phyloP scores from a whole-genome alignment of 2,797 vertebrate species.

The Propithecus deckenii region DNA sequence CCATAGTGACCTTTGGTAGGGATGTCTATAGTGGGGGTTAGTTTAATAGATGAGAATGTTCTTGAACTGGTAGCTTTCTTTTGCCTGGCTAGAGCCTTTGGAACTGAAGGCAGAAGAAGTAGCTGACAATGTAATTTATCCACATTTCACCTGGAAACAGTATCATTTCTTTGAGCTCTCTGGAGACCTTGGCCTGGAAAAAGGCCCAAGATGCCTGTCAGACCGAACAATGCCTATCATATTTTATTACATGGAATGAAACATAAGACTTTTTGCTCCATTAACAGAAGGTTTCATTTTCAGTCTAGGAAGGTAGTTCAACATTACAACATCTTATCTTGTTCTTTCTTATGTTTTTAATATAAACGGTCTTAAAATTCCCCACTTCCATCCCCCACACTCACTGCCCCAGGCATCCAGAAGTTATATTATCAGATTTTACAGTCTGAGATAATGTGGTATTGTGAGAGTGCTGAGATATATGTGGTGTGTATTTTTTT shows the following conservation, averaged over 20 bases:
- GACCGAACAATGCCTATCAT: conserved; percentile 74
- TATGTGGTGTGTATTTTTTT: conserved; percentile 35
- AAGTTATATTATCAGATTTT: conserved; percentile 71
- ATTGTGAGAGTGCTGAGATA: conserved; percentile 65
- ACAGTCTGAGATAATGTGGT: conserved; percentile 71
- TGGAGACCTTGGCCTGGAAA: conserved; percentile 69
- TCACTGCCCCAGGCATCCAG: conserved; percentile 72
- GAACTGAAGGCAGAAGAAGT: conserved; percentile 1
- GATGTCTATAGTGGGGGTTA: neutral
- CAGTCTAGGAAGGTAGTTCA: conserved; percentile 61
- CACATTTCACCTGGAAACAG: conserved; percentile 63
- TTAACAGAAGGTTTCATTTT: conserved; percentile 78
- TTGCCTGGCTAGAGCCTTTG: neutral
- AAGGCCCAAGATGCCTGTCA: conserved; percentile 70
- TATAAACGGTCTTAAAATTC: conserved; percentile 63
- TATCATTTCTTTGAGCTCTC: conserved; percentile 59
- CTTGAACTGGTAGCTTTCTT: neutral
- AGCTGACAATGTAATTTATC: conserved; percentile 66
- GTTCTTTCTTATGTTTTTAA: conserved; percentile 72
- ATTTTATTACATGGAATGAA: conserved; percentile 68
- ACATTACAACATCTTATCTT: conserved; percentile 59
- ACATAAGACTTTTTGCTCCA: conserved; percentile 69
- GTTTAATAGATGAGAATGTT: neutral
- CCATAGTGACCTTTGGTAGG: neutral
- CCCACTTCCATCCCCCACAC: neutral